Percentiles rank a stretch among this genome's conserved stretches.
These are phyloP conservation scores for Helicoverpa zea DNA, from an alignment of 1,140 invertebrate genomes.

Conservation along the genomic window DNA sequence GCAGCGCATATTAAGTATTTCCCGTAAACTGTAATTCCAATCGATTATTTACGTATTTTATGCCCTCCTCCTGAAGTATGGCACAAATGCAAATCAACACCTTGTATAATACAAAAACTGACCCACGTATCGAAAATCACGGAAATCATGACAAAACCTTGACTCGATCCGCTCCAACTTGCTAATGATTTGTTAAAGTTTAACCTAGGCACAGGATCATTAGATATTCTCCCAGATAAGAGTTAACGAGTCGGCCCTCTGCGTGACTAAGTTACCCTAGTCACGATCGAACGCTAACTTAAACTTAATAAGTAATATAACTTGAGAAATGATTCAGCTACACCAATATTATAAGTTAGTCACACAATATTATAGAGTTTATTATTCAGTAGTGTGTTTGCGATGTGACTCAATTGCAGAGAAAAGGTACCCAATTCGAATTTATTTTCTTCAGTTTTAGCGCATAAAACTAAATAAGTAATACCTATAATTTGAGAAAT, in stretches of 20 bases:
- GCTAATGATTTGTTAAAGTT: conserved; percentile 29
- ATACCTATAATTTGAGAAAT: conserved; percentile 32
- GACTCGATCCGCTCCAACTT: not conserved
- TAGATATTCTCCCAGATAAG: conserved; percentile 54
- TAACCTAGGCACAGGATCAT: conserved; percentile 47
- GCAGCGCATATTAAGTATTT: too few species aligned
- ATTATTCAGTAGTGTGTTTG: too few species aligned
- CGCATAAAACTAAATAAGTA: conserved; percentile 25
- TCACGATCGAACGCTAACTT: conserved; percentile 60
- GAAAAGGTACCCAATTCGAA: too few species aligned
- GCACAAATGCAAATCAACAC: too few species aligned
- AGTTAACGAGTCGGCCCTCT: conserved; percentile 48
- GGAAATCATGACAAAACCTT: conserved; percentile 3
- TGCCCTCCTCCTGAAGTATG: too few species aligned
- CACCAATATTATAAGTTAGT: conserved; percentile 20
- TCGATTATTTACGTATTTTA: too few species aligned
- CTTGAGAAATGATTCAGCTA: conserved; percentile 39
- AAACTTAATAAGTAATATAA: conserved; percentile 40
- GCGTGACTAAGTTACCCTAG: conserved; percentile 75
- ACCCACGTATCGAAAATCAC: not conserved
- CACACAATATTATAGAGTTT: not conserved
- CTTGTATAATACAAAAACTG: not conserved
- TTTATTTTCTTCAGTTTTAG: too few species aligned
- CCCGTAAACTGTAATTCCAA: too few species aligned
- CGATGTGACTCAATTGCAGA: too few species aligned